Percentiles rank a stretch among this genome's conserved stretches.
Evolutionary conservation across 2,113 vertebrate genomes (phyloP).

Genomic region (Phainopepla nitens): DNA sequence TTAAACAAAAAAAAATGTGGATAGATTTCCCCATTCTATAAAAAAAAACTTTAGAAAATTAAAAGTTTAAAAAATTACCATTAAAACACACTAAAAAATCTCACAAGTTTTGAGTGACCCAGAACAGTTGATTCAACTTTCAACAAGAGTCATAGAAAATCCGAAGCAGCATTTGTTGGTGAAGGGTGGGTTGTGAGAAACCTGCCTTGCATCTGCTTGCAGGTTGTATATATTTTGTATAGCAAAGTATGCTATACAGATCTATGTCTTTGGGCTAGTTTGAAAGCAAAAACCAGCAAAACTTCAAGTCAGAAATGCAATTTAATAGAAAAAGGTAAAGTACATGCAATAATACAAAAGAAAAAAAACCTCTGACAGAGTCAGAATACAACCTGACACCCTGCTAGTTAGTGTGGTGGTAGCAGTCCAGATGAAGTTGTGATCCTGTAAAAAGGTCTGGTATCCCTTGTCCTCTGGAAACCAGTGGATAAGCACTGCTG

Average conservation of each 20-base stretch:
- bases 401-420: too few species aligned
- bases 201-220: background rate
- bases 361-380: too few species aligned
- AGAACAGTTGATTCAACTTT: background rate
- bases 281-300: too few species aligned
- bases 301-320: too few species aligned
- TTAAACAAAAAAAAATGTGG: background rate
- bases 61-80: background rate
- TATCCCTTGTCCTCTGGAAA: too few species aligned
- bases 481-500: too few species aligned
- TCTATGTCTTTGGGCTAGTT: too few species aligned
- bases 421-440: too few species aligned
- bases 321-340: too few species aligned
- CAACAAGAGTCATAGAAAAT: background rate
- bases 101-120: background rate
- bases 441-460: too few species aligned
- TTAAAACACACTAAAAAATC: background rate
- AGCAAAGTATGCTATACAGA: background rate
- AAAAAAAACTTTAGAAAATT: background rate
- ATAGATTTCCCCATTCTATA: background rate
- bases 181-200: background rate
- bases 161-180: rapidly evolving
- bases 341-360: too few species aligned
- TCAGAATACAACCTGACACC: too few species aligned
- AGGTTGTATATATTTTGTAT: background rate